phyloP scores from a whole-genome alignment of 2,797 vertebrate species.

The Melanogrammus aeglefinus region DNA sequence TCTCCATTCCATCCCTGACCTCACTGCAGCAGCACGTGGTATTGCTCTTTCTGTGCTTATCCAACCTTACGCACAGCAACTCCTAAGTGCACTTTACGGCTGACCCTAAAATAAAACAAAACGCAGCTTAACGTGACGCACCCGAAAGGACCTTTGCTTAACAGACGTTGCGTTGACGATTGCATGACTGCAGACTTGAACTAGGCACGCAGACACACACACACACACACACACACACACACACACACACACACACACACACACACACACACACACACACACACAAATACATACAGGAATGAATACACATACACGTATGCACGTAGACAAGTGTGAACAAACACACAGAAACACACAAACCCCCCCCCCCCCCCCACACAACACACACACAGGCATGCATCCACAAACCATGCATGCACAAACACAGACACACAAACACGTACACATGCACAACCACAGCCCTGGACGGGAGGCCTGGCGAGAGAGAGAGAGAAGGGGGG shows the following conservation, averaged over 20 bases:
- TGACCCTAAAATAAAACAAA: conserved; percentile 72
- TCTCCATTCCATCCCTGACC: background rate
- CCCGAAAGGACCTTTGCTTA: conserved; percentile 63
- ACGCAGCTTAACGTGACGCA: conserved; percentile 69
- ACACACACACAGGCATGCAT: too few relatives aligned
- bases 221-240: background rate
- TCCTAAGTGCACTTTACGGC: conserved; percentile 69
- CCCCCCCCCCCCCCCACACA: too few relatives aligned
- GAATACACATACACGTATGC: background rate
- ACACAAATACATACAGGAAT: background rate
- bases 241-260: background rate
- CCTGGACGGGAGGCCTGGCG: conserved; percentile 42
- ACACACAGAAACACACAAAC: too few relatives aligned
- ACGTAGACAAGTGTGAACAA: too few relatives aligned
- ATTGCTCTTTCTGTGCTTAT: conserved; percentile 13
- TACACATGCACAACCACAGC: too few relatives aligned
- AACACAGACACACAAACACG: too few relatives aligned
- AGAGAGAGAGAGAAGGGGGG: conserved; percentile 47
- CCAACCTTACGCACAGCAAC: conserved; percentile 54
- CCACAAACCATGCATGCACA: too few relatives aligned
- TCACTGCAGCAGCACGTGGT: background rate
- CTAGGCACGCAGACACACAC: background rate
- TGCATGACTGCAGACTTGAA: background rate
- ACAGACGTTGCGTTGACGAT: background rate
- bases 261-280: background rate